phyloP scores from a whole-genome alignment of 2,113 vertebrate genomes.

The Neogobius melanostomus region DNA sequence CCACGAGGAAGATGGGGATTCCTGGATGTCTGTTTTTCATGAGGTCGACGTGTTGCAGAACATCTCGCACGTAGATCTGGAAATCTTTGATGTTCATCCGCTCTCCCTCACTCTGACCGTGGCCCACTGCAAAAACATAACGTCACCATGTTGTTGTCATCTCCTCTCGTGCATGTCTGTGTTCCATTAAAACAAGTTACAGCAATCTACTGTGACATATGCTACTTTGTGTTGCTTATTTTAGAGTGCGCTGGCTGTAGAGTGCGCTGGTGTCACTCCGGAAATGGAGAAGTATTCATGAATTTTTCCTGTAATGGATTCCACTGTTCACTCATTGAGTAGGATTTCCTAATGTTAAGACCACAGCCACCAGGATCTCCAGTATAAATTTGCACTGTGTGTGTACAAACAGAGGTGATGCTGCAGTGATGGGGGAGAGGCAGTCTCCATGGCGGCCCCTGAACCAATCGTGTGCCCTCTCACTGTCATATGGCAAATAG shows the following conservation, averaged over 20 bases:
- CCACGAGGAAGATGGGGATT: slow-evolving; percentile 88
- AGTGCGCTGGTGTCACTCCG: too few species aligned
- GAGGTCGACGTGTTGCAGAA: slow-evolving; percentile 88
- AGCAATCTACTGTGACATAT: too few species aligned
- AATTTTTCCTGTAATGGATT: too few species aligned
- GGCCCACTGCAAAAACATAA: slow-evolving; percentile 81
- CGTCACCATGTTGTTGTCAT: background rate
- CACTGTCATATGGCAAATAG: slow-evolving; percentile 15
- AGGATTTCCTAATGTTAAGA: background rate
- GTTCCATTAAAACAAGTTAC: too few species aligned
- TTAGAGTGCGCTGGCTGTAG: too few species aligned
- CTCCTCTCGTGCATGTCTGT: too few species aligned
- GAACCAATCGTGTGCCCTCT: slow-evolving; percentile 55
- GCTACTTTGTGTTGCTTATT: too few species aligned
- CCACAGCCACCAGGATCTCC: background rate
- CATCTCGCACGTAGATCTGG: slow-evolving; percentile 88
- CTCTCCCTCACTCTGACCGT: slow-evolving; percentile 94
- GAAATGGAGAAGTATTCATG: too few species aligned
- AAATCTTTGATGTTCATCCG: slow-evolving; percentile 92
- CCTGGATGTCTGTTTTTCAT: slow-evolving; percentile 82
- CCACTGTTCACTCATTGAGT: slow-evolving; percentile 75
- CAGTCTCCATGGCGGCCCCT: slow-evolving; percentile 64
- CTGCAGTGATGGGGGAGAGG: slow-evolving; percentile 41
- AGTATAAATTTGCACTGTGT: slow-evolving; percentile 18
- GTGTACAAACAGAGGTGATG: slow-evolving; percentile 17